Evolutionary conservation across 2,113 vertebrate species (phyloP).

Genomic region (Pao palembangensis): DNA sequence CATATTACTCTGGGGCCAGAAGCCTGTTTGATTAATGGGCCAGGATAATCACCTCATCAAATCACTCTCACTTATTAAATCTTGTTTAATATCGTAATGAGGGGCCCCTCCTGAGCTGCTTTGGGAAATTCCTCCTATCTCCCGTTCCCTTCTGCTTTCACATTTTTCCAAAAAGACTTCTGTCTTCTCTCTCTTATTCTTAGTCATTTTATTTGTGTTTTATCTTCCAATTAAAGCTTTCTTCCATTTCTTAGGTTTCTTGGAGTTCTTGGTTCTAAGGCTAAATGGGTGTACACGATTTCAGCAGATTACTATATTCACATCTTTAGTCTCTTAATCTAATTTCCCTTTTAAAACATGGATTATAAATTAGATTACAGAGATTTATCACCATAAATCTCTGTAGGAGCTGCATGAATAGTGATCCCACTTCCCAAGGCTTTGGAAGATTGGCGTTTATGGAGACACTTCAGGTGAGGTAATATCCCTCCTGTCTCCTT

Average conservation of each 20-base stretch:
- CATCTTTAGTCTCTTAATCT: conserved; percentile 46
- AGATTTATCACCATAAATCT: conserved; percentile 62
- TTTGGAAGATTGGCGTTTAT: conserved; percentile 67
- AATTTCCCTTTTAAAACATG: conserved; percentile 56
- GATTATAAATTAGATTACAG: conserved; percentile 48
- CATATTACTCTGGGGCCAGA: conserved; percentile 89
- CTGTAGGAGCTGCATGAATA: conserved; percentile 45
- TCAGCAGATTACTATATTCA: conserved; percentile 11
- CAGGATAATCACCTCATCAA: conserved; percentile 96
- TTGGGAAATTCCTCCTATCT: conserved; percentile 82
- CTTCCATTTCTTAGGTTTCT: conserved; percentile 8
- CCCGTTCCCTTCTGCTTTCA: conserved; percentile 42
- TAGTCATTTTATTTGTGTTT: conserved; percentile 27
- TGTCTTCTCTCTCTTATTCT: conserved; percentile 11
- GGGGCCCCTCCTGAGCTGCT: conserved; percentile 91
- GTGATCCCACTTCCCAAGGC: conserved; percentile 59
- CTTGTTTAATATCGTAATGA: conserved; percentile 99
- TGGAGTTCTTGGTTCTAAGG: not conserved
- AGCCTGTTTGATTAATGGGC: conserved; percentile 96
- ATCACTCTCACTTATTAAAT: conserved; percentile 99
- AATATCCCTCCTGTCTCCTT: conserved; percentile 68
- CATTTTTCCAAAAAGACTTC: conserved; percentile 40
- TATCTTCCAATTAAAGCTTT: conserved; percentile 10
- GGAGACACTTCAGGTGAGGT: conserved; percentile 68
- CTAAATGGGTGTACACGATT: not conserved